Evolutionary conservation across 1,140 invertebrate species (phyloP).

Genomic region (Tetragonula clypearis): DNA sequence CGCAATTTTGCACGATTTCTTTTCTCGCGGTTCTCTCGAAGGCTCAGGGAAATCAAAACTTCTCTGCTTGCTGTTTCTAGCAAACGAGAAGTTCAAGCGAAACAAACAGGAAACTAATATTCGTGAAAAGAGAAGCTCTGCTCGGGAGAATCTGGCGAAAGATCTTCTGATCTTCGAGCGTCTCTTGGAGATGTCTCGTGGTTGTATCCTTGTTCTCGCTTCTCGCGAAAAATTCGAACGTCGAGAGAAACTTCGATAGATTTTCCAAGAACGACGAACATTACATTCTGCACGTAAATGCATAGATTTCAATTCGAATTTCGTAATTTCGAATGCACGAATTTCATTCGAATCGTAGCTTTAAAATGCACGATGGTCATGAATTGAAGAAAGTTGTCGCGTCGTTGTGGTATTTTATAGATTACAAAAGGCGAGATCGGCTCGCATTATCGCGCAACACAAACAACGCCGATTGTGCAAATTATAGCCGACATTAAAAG

Average conservation of each 20-base stretch:
- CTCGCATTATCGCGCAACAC: too few relatives aligned
- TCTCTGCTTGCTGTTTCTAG: background rate
- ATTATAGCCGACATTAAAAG: too few relatives aligned
- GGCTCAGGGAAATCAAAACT: background rate
- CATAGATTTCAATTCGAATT: too few relatives aligned
- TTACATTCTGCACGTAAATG: background rate
- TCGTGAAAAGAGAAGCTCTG: background rate
- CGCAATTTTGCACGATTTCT: too few relatives aligned
- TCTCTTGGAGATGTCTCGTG: background rate
- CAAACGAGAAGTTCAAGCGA: background rate
- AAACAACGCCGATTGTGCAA: too few relatives aligned
- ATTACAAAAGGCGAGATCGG: too few relatives aligned
- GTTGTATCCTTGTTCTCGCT: background rate
- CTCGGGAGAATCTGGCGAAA: background rate
- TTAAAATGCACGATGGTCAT: too few relatives aligned
- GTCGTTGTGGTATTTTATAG: too few relatives aligned
- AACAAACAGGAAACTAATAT: background rate
- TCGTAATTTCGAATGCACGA: too few relatives aligned
- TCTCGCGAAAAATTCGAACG: background rate
- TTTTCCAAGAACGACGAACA: background rate
- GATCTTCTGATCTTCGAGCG: background rate
- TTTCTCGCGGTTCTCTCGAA: too few relatives aligned
- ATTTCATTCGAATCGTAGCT: too few relatives aligned
- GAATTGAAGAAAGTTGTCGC: too few relatives aligned
- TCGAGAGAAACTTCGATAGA: constrained; percentile 2